Percentiles rank a stretch among this genome's conserved stretches.
Conservation (phyloP, 2,888 invertebrate genomes). For the Protodeltote pygarga region DNA sequence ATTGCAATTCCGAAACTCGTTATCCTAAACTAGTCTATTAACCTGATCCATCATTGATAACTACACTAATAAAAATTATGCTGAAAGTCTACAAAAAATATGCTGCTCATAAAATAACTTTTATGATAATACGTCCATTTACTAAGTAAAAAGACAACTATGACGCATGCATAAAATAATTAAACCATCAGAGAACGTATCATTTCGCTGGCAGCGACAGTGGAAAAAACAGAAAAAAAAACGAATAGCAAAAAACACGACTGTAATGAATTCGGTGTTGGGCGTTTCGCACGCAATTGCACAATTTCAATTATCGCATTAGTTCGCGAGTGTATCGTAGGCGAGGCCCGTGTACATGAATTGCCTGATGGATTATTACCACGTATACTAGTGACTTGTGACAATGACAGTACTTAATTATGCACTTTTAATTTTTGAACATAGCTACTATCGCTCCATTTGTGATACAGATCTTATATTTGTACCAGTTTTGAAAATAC, state of each 20-base stretch:
- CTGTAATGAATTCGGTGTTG: constrained; percentile 82
- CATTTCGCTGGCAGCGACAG: constrained; percentile 65
- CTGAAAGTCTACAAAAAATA: constrained; percentile 26
- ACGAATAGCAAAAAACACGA: constrained; percentile 75
- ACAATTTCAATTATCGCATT: constrained; percentile 87
- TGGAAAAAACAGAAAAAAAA: constrained; percentile 64
- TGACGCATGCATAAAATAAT: constrained; percentile 70
- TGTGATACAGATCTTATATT: too few relatives aligned
- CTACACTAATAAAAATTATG: constrained; percentile 35
- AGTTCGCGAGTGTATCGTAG: constrained; percentile 71
- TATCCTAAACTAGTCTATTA: too few relatives aligned
- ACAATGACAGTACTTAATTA: constrained; percentile 51
- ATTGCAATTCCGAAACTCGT: too few relatives aligned
- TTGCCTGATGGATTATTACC: constrained; percentile 67
- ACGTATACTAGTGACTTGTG: constrained; percentile 53
- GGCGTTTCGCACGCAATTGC: constrained; percentile 86
- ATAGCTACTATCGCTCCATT: too few relatives aligned
- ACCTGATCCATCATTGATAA: constrained; percentile 13
- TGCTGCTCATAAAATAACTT: constrained; percentile 44
- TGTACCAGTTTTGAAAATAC: background rate
- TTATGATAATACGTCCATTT: constrained; percentile 55
- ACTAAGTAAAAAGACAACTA: constrained; percentile 55
- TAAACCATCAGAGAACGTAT: constrained; percentile 75
- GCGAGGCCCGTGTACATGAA: constrained; percentile 55
- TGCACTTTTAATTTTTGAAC: background rate